Percentiles rank a stretch among this genome's conserved stretches.
Conservation (phyloP, 2,113 vertebrate species). For the Aleadryas rufinucha region DNA sequence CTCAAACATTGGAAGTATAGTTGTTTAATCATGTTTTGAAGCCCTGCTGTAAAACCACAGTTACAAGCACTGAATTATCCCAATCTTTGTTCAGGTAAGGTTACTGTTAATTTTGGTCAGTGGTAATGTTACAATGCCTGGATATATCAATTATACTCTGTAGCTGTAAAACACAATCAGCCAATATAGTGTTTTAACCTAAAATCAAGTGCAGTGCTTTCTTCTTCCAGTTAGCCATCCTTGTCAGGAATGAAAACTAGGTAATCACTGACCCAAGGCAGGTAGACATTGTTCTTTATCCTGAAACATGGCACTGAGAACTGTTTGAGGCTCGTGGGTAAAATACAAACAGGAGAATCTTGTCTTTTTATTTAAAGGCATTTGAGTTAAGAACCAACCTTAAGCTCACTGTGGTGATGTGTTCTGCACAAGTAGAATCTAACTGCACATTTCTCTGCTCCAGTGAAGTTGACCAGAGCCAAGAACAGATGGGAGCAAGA, state of each 20-base stretch:
- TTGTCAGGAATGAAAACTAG: background rate
- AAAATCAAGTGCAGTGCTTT: background rate
- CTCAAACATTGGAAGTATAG: background rate
- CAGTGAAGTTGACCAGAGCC: background rate
- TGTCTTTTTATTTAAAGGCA: background rate
- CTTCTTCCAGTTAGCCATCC: background rate
- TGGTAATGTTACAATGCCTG: background rate
- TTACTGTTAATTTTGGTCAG: background rate
- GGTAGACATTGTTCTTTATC: background rate
- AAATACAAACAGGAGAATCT: background rate
- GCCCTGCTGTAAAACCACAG: background rate
- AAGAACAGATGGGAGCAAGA: conserved; percentile 6
- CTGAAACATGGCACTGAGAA: background rate
- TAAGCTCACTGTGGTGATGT: background rate
- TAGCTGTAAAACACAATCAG: background rate
- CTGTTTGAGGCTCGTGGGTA: background rate
- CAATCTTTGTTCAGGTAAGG: background rate
- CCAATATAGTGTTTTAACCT: background rate
- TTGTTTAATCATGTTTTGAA: background rate
- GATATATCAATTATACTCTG: background rate
- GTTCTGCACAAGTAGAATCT: background rate
- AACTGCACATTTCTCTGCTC: background rate
- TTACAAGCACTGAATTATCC: background rate
- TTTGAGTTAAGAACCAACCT: background rate
- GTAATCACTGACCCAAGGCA: background rate